Evolutionary conservation across 1,140 invertebrate species (phyloP).

Genomic region (Chrysopa pallens): DNA sequence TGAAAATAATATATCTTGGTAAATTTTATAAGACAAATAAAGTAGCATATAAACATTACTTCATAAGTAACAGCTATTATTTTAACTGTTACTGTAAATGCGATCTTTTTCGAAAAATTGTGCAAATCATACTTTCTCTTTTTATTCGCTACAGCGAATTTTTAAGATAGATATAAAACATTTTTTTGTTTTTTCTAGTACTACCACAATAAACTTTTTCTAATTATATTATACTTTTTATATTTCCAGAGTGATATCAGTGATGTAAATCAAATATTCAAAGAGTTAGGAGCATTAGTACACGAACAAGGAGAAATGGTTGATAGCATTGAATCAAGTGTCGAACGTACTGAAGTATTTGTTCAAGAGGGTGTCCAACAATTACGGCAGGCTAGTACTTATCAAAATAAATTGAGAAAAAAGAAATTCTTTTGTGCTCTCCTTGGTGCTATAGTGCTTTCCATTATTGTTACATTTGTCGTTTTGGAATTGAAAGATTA

Average conservation of each 20-base stretch:
- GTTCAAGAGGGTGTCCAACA: conserved; percentile 69
- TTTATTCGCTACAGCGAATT: conserved; percentile 2
- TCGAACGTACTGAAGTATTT: conserved; percentile 75
- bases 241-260: conserved; percentile 70
- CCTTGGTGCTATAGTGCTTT: conserved; percentile 44
- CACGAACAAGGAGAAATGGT: conserved; percentile 95
- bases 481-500: conserved; percentile 14
- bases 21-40: too few relatives aligned
- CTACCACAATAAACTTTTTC: too few relatives aligned
- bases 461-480: conserved; percentile 54
- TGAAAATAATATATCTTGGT: too few relatives aligned
- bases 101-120: too few relatives aligned
- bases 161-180: too few relatives aligned
- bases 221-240: too few relatives aligned
- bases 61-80: too few relatives aligned
- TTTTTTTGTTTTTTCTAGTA: too few relatives aligned
- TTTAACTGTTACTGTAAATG: too few relatives aligned
- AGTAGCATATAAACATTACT: too few relatives aligned
- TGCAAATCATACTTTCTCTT: conserved; percentile 2
- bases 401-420: conserved; percentile 73
- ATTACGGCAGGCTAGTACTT: conserved; percentile 61
- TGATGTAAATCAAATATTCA: conserved; percentile 97
- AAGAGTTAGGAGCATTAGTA: conserved; percentile 88
- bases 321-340: conserved; percentile 92
- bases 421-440: conserved; percentile 65